Evolutionary conservation across 2,797 vertebrate species (phyloP).

Genomic region (Rhinoraja longicauda): DNA sequence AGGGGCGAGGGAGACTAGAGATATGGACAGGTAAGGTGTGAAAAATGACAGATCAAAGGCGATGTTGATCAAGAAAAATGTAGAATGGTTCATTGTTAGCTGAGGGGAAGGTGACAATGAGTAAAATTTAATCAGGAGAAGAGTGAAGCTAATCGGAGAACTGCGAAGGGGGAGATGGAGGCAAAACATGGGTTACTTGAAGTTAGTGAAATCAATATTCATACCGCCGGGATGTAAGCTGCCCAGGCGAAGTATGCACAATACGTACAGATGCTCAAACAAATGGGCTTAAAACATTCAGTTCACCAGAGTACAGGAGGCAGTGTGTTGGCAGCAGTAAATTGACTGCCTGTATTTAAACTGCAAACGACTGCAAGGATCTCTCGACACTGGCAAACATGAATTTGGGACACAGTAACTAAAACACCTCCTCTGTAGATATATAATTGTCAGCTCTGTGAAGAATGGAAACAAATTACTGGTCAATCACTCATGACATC

Average conservation of each 20-base stretch:
- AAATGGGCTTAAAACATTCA: background rate
- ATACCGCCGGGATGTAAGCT: no score
- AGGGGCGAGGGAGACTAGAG: no score
- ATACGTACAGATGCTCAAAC: background rate
- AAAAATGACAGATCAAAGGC: no score
- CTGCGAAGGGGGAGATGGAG: no score
- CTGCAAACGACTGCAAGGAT: background rate
- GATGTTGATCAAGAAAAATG: no score
- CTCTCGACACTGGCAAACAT: background rate
- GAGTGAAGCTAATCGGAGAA: no score
- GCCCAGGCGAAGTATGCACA: background rate
- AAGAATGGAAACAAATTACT: background rate
- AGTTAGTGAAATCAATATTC: no score
- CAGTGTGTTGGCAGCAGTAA: background rate
- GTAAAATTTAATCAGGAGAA: no score
- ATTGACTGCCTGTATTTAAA: background rate
- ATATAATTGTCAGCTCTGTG: background rate
- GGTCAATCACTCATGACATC: background rate
- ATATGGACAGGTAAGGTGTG: no score
- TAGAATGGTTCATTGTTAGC: no score
- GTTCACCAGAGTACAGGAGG: background rate
- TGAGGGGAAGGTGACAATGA: no score
- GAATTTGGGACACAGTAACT: background rate
- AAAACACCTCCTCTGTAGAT: background rate
- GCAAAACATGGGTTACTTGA: no score